Percentiles rank a stretch among this genome's conserved stretches.
These are phyloP conservation scores for Erinaceus europaeus DNA, from an alignment of 2,113 vertebrate genomes.

Conservation along the genomic window DNA sequence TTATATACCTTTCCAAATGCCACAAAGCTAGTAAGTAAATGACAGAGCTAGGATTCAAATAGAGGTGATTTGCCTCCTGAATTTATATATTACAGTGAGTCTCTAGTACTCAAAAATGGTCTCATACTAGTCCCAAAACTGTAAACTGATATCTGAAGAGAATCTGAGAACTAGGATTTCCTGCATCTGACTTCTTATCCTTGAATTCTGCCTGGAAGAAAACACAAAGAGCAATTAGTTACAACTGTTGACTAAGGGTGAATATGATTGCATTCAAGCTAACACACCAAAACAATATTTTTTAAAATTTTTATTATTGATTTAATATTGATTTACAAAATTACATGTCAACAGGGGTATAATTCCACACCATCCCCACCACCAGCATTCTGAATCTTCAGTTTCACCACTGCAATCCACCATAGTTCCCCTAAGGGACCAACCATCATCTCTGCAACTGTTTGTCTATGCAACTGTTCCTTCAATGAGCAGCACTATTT, in stretches of 20 bases:
- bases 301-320: no score
- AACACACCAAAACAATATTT: background rate
- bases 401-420: no score
- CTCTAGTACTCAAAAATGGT: background rate
- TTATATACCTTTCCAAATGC: background rate
- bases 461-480: fast-evolving
- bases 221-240: background rate
- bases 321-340: no score
- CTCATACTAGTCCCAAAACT: background rate
- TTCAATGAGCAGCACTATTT: background rate
- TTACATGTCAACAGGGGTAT: no score
- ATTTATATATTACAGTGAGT: background rate
- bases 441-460: no score
- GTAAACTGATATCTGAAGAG: background rate
- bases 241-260: background rate
- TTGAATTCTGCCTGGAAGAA: background rate
- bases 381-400: no score
- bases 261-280: background rate
- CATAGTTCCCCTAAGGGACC: no score
- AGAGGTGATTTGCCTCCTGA: background rate
- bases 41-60: background rate
- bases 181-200: background rate
- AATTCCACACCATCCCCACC: no score
- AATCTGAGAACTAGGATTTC: background rate
- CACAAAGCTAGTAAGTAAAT: background rate